A percentile compares a stretch with the other conserved stretches of the same genome.
Conservation (phyloP, 2,797 vertebrate genomes). For the Pteropus rufus region DNA sequence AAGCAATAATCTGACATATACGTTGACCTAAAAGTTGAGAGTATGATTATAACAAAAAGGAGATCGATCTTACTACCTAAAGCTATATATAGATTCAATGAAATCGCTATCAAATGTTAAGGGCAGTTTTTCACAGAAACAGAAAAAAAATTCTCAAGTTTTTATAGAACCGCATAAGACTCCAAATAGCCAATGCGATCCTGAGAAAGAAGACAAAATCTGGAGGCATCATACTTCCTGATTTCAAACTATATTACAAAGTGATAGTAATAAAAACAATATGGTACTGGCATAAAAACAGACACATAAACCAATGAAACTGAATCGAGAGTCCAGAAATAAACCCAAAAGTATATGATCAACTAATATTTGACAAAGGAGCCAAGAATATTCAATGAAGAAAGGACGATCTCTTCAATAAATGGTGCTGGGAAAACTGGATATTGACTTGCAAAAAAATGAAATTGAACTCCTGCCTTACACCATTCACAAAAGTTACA, state of each 20-base stretch:
- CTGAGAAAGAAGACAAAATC: not conserved
- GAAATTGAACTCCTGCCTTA: not conserved
- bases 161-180: not conserved
- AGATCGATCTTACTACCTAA: constrained; percentile 44
- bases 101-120: not conserved
- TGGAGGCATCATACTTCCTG: not conserved
- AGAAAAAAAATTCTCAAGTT: not conserved
- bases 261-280: not conserved
- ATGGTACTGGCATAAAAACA: not conserved
- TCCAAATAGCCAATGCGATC: not conserved
- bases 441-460: not conserved
- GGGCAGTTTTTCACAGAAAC: not conserved
- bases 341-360: not conserved
- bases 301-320: not conserved
- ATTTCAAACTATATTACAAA: not conserved
- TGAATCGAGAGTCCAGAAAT: not conserved
- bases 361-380: not conserved
- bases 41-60: not conserved
- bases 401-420: not conserved
- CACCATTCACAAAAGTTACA: not conserved
- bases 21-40: constrained; percentile 66
- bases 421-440: not conserved
- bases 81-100: not conserved
- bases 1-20: constrained; percentile 78
- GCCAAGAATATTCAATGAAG: not conserved